These are phyloP conservation scores for Pedetes capensis DNA, from an alignment of 2,113 vertebrate species.

Conservation along the genomic window DNA sequence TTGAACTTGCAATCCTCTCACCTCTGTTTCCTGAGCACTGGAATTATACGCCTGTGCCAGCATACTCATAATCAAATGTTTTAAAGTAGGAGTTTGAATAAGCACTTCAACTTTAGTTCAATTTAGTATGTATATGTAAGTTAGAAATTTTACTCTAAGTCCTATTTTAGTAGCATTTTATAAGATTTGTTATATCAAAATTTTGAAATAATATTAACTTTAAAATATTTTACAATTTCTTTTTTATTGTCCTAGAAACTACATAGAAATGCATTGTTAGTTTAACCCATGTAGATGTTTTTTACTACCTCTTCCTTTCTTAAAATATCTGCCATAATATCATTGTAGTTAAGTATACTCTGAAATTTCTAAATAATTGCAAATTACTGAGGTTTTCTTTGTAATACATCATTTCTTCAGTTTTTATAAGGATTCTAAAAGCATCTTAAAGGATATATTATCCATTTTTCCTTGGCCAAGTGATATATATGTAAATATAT, in stretches of 20 bases:
- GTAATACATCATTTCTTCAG: background rate
- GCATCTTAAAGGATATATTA: background rate
- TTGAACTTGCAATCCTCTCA: no score
- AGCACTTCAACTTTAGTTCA: background rate
- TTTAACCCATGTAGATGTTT: background rate
- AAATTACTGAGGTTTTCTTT: background rate
- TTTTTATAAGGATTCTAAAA: background rate
- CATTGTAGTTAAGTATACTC: background rate
- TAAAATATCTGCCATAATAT: background rate
- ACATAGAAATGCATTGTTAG: background rate
- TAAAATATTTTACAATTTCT: background rate
- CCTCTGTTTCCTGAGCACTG: no score
- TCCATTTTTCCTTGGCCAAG: background rate
- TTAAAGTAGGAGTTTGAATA: background rate
- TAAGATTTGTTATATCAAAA: background rate
- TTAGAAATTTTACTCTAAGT: background rate
- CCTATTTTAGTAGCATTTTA: background rate
- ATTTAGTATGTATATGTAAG: background rate
- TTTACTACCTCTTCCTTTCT: background rate
- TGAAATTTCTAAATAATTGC: background rate
- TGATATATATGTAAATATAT: no score
- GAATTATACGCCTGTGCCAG: no score
- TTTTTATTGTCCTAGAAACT: background rate
- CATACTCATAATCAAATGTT: background rate
- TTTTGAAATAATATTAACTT: background rate